Conservation (phyloP, 2,888 invertebrate genomes). For the Chymomyza caudatula region DNA sequence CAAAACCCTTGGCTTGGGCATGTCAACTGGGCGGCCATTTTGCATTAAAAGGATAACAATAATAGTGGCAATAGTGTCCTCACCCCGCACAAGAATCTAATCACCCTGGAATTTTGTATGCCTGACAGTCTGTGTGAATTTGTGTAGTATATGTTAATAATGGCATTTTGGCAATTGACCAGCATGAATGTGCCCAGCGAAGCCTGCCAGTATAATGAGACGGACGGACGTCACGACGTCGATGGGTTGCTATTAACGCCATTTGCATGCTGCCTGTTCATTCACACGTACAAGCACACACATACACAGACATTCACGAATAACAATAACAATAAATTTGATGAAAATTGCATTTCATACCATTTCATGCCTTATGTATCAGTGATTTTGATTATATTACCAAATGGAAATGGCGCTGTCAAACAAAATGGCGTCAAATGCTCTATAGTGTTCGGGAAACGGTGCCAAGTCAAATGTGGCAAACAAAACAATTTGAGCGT, state of each 20-base stretch:
- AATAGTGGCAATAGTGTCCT: constrained; percentile 54
- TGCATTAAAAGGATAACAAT: constrained; percentile 69
- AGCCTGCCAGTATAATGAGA: constrained; percentile 56
- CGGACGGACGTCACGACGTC: constrained; percentile 13
- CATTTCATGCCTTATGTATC: constrained; percentile 62
- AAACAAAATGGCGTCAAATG: constrained; percentile 1
- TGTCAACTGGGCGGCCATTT: constrained; percentile 56
- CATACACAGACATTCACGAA: background rate
- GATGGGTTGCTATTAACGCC: constrained; percentile 45
- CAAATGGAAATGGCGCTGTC: background rate
- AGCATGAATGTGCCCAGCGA: constrained; percentile 61
- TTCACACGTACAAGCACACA: constrained; percentile 11
- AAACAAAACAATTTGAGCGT: background rate
- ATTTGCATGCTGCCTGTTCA: constrained; percentile 43
- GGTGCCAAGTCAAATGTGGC: too few species aligned
- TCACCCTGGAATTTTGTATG: background rate
- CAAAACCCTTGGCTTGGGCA: constrained; percentile 28
- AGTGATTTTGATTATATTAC: constrained; percentile 48
- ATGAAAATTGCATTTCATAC: constrained; percentile 63
- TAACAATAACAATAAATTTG: constrained; percentile 66
- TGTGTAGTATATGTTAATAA: constrained; percentile 45
- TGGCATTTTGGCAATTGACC: constrained; percentile 69
- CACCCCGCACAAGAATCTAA: constrained; percentile 44
- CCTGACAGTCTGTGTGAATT: background rate
- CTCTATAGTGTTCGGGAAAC: background rate